Base-by-base conservation (phyloP, 2,888 invertebrate species). In the Bimastos eiseni region DNA sequence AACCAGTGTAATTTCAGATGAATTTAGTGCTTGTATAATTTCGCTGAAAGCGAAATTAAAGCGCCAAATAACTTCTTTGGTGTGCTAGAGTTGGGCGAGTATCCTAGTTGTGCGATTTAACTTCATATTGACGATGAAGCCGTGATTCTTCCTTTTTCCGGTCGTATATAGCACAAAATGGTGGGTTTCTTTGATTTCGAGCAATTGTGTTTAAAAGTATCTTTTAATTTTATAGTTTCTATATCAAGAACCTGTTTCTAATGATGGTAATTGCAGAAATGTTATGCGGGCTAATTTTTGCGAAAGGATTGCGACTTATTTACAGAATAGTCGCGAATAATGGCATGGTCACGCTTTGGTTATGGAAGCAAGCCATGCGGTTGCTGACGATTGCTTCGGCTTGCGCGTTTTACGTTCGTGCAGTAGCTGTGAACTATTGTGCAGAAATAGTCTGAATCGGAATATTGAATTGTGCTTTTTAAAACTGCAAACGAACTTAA, bases 261-360 rank as follows among this genome's bases (percentile, higher is more conserved):
- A 70, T 70, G 3, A n/a, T n/a, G 70, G 70, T n/a, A 8, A 70
- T n/a, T n/a, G 30, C n/a, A 70, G 13, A 30, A 70, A 70, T 55
- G 70, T 5, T 70, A 11, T n/a, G n/a, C 30, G n/a, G 30, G 11
- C n/a, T 70, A 1, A 70, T 30, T n/a, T 70, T n/a, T 70, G n/a
- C 70, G n/a, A 70, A 70, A 70, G 1, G 3, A n/a, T 1, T 70
- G 70, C 17, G 70, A 30, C 6, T 49, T 21, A 49, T 70, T 70
- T 70, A 70, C 70, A 70, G 30, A 70, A 70, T 70, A 70, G n/a
- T n/a, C 70, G 70, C 70, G 70, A n/a, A n/a, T 70, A n/a, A n/a
- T n/a, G 70, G 11, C n/a, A n/a, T n/a, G 70, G 70, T 70, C 70
- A 70, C 70, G 70, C 70, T 70, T 70, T 70, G n/a, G 70, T 49